phyloP scores from a whole-genome alignment of 2,888 invertebrate species.

The Dasysyrphus tricinctus region DNA sequence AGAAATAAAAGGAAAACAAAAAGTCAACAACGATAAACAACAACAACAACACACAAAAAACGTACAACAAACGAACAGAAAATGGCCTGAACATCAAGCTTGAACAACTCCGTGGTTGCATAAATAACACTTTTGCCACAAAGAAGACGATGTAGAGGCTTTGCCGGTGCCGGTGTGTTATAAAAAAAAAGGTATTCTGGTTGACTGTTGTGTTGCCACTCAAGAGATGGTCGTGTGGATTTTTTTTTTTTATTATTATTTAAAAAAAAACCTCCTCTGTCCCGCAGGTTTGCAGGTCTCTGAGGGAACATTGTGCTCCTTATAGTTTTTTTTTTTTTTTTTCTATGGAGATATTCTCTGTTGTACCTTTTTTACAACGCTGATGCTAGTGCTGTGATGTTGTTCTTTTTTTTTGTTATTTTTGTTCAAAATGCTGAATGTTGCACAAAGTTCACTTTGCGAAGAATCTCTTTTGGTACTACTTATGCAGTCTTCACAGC shows the following conservation, averaged over 20 bases:
- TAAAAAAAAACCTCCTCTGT: slow-evolving; percentile 18
- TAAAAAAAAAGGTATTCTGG: slow-evolving; percentile 54
- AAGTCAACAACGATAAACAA: slow-evolving; percentile 15
- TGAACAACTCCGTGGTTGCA: slow-evolving; percentile 63
- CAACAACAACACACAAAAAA: slow-evolving; percentile 34
- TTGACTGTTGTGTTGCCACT: slow-evolving; percentile 72
- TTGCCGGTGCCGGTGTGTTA: slow-evolving; percentile 59
- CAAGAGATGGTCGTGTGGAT: slow-evolving; percentile 68
- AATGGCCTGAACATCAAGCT: slow-evolving; percentile 54
- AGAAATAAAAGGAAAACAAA: slow-evolving; percentile 13
- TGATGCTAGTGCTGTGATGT: slow-evolving; percentile 12
- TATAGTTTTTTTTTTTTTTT: slow-evolving; percentile 1
- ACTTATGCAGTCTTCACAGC: slow-evolving; percentile 70
- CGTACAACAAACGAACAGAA: slow-evolving; percentile 25
- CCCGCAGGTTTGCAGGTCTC: neutral
- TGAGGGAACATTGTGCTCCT: slow-evolving; percentile 51
- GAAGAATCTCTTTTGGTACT: slow-evolving; percentile 61
- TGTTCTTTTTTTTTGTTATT: slow-evolving; percentile 34
- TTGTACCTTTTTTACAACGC: slow-evolving; percentile 57
- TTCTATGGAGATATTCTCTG: slow-evolving; percentile 23
- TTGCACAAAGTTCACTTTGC: slow-evolving; percentile 59
- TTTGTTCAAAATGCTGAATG: slow-evolving; percentile 29
- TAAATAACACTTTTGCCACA: slow-evolving; percentile 70
- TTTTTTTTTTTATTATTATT: slow-evolving; percentile 25
- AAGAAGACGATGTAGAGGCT: slow-evolving; percentile 60